These are phyloP conservation scores for Taeniopygia guttata DNA, from an alignment of 2,797 vertebrate genomes.

Conservation along the genomic window DNA sequence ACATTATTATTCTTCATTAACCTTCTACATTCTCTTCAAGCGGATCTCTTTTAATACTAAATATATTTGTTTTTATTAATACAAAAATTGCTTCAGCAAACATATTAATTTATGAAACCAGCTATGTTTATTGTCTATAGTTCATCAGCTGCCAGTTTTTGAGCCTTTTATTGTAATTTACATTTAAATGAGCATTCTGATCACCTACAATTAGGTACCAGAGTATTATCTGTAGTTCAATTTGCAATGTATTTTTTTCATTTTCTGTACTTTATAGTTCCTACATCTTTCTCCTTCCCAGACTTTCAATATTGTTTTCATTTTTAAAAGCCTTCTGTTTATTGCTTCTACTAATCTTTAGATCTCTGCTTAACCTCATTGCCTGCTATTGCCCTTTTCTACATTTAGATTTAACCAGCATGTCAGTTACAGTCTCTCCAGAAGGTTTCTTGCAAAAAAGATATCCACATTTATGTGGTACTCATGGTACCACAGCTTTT, in stretches of 20 bases:
- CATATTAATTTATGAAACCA: neutral
- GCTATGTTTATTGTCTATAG: neutral
- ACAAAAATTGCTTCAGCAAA: neutral
- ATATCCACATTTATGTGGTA: neutral
- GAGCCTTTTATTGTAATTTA: neutral
- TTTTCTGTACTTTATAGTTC: neutral
- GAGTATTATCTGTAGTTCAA: neutral
- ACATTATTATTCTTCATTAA: neutral
- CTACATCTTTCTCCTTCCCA: slow-evolving; percentile 14
- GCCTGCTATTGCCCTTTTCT: slow-evolving; percentile 60
- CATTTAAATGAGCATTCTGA: neutral
- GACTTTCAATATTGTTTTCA: slow-evolving; percentile 22
- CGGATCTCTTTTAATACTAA: neutral
- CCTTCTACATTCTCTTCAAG: neutral
- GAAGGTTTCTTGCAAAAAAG: neutral
- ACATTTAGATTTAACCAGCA: slow-evolving; percentile 37
- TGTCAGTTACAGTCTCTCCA: slow-evolving; percentile 35
- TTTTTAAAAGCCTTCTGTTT: slow-evolving; percentile 60
- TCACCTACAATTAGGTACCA: neutral
- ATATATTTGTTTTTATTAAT: neutral
- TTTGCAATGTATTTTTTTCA: neutral
- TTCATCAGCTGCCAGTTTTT: neutral
- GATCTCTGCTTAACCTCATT: slow-evolving; percentile 68
- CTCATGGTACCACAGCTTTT: neutral
- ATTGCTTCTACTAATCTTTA: slow-evolving; percentile 66